Base-by-base conservation (phyloP, 2,888 invertebrate genomes). In the Frankliniella fusca region DNA sequence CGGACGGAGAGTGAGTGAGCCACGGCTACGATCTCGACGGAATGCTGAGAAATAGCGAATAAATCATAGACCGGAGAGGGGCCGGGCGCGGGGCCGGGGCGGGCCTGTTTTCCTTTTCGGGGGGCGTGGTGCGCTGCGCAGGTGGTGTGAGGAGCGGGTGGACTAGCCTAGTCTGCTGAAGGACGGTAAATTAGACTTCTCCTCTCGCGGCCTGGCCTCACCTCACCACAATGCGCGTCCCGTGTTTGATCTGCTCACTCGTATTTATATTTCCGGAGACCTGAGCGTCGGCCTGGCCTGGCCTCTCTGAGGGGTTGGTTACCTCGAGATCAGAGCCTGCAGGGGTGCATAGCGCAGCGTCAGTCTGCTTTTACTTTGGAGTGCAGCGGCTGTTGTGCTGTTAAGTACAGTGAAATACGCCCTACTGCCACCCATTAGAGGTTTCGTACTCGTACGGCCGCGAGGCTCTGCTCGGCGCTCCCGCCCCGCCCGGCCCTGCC, bases 31-130 rank as follows among this genome's bases (percentile, higher is more conserved):
- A 61, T 61, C 61, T 20, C 61, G 61, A 11, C 27, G 70, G 70
- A 76, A 76, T 76, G 70, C 70, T 27, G 70, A 27, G 70, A 76
- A 76, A 76, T 76, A 76, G 70, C 70, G 27, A 76, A 76, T 76
- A 76, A 76, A 76, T 76, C 70, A 76, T 76, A 76, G 70, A 27
- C 8, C 23, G 20, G 61, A 18, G 70, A 0, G 70, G 70, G 70
- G 70, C 38, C 70, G 70, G n/a, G 70, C n/a, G 70, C 70, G 5
- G 15, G 5, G 54, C 54, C 54, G 23, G 70, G 70, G 70, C 70
- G 23, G 11, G n/a, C 38, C 38, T 38, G 3, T 38, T 38, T 38
- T 38, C 38, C 38, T 2, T 38, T 38, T 38, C 23, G 70, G 23
- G 65, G n/a, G 20, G 12, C n/a, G 10, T 50, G 70, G 70, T 23